Evolutionary conservation across 1,140 invertebrate genomes (phyloP).

Genomic region (Bombus waltoni): DNA sequence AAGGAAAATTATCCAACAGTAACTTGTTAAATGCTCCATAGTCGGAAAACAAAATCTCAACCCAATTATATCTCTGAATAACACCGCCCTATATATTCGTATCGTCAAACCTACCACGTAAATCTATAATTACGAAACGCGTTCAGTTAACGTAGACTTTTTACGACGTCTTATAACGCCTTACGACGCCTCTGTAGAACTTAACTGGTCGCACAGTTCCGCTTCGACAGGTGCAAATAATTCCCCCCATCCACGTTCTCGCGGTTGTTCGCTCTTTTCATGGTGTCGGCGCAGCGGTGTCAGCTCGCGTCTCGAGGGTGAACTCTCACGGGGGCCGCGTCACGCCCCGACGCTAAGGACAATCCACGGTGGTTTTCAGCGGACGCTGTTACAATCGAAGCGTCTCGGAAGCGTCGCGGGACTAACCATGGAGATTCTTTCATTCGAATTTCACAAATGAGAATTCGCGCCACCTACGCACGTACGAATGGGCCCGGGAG

Average conservation of each 20-base stretch:
- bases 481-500: slow-evolving; percentile 17
- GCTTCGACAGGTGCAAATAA: slow-evolving; percentile 56
- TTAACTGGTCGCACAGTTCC: slow-evolving; percentile 25
- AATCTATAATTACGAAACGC: not conserved
- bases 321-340: not conserved
- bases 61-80: too few relatives aligned
- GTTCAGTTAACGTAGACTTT: not conserved
- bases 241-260: slow-evolving; percentile 5
- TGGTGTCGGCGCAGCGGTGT: not conserved
- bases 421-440: slow-evolving; percentile 59
- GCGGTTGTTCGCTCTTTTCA: slow-evolving; percentile 51
- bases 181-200: not conserved
- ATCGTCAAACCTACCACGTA: not conserved
- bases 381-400: slow-evolving; percentile 45
- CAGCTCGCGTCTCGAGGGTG: not conserved
- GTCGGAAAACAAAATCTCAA: too few relatives aligned
- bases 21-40: not conserved
- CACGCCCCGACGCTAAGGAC: slow-evolving; percentile 25
- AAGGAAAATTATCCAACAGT: too few relatives aligned
- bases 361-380: slow-evolving; percentile 36
- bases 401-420: slow-evolving; percentile 30
- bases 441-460: slow-evolving; percentile 69
- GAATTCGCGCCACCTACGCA: slow-evolving; percentile 55
- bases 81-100: not conserved
- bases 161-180: not conserved